Evolutionary conservation across 2,888 invertebrate species (phyloP).

Genomic region (Cosmopolites sordidus): DNA sequence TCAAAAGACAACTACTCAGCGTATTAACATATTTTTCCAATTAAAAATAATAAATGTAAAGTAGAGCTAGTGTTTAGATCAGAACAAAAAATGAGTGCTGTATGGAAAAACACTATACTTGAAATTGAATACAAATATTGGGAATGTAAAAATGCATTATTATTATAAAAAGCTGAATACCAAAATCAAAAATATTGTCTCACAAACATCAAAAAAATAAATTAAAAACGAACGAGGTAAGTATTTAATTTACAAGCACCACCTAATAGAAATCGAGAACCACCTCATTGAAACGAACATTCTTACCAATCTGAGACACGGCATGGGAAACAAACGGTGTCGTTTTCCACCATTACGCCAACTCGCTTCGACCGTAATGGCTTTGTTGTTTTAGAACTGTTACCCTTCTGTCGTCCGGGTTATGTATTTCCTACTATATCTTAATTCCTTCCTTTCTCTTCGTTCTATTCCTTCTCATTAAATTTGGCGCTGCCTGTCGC

Average conservation of each 20-base stretch:
- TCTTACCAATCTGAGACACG: slow-evolving; percentile 33
- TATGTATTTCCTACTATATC: slow-evolving; percentile 43
- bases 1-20: too few species aligned
- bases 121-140: too few species aligned
- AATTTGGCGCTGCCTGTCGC: slow-evolving; percentile 33
- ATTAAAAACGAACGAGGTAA: too few species aligned
- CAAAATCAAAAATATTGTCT: background rate
- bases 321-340: slow-evolving; percentile 29
- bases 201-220: too few species aligned
- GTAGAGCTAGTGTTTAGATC: too few species aligned
- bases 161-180: too few species aligned
- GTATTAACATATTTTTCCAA: too few species aligned
- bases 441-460: slow-evolving; percentile 41
- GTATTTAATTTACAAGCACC: background rate
- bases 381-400: slow-evolving; percentile 38
- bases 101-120: too few species aligned
- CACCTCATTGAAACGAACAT: slow-evolving; percentile 22
- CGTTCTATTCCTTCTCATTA: slow-evolving; percentile 43
- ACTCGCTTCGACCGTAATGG: slow-evolving; percentile 36
- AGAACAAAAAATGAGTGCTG: too few species aligned
- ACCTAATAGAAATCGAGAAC: slow-evolving; percentile 7
- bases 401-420: slow-evolving; percentile 39
- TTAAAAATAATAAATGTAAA: too few species aligned
- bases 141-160: too few species aligned
- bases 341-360: slow-evolving; percentile 36